Evolutionary conservation across 1,140 invertebrate species (phyloP).

Genomic region (Drosophila arizonae): DNA sequence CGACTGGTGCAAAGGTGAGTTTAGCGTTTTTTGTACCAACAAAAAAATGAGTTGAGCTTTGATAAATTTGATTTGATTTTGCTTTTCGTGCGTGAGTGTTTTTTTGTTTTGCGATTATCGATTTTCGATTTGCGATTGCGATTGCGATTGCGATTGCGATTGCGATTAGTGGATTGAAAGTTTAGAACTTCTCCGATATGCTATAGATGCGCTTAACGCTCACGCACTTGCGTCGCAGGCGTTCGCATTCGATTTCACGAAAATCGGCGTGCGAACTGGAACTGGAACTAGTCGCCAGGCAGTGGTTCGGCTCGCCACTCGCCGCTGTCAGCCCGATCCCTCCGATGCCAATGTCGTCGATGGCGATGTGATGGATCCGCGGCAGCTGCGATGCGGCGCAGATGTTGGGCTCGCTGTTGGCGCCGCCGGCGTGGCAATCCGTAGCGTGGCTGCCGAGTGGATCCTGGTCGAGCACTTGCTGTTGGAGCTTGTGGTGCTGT

Average conservation of each 20-base stretch:
- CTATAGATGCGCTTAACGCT: constrained; percentile 82
- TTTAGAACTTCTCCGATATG: constrained; percentile 82
- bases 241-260: constrained; percentile 80
- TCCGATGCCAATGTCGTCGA: constrained; percentile 64
- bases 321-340: constrained; percentile 32
- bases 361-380: constrained; percentile 71
- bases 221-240: constrained; percentile 81
- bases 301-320: constrained; percentile 34
- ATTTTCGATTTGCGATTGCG: background rate
- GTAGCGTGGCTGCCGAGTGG: background rate
- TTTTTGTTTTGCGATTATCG: constrained; percentile 1
- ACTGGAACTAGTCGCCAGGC: constrained; percentile 48
- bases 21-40: constrained; percentile 48
- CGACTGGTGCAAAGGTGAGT: constrained; percentile 51
- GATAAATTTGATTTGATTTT: constrained; percentile 32
- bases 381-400: constrained; percentile 50
- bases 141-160: constrained; percentile 20
- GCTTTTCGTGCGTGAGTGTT: constrained; percentile 1
- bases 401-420: constrained; percentile 69
- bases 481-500: no score
- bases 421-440: constrained; percentile 28
- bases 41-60: constrained; percentile 39
- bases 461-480: background rate
- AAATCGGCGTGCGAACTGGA: constrained; percentile 74
- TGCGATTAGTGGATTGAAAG: constrained; percentile 36